Evolutionary conservation across 2,888 invertebrate species (phyloP).

Genomic region (Xestia ashworthii): DNA sequence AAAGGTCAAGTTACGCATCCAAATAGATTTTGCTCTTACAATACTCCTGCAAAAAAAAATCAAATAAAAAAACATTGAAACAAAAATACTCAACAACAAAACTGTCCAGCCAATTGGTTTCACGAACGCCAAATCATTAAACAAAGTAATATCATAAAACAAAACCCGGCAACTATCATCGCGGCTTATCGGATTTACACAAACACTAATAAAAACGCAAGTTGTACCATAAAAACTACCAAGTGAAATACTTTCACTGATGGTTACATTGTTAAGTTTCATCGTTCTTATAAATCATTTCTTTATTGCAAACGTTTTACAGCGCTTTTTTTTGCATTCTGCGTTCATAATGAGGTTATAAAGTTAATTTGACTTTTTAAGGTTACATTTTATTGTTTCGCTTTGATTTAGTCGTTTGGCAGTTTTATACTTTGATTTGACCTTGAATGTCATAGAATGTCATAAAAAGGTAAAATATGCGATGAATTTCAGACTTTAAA

Average conservation of each 20-base stretch:
- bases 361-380: constrained; percentile 26
- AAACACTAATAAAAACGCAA: constrained; percentile 60
- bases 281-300: constrained; percentile 68
- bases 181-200: constrained; percentile 56
- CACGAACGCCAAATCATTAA: constrained; percentile 32
- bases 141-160: constrained; percentile 55
- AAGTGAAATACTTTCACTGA: constrained; percentile 61
- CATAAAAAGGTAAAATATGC: neutral
- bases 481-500: neutral
- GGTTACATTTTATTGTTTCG: constrained; percentile 25
- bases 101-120: constrained; percentile 13
- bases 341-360: constrained; percentile 46
- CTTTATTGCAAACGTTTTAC: constrained; percentile 67
- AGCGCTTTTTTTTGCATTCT: constrained; percentile 47
- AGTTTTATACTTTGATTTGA: constrained; percentile 5
- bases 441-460: neutral
- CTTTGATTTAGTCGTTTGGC: constrained; percentile 31
- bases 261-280: constrained; percentile 66
- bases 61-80: neutral
- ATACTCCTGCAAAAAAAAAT: neutral
- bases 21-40: too few species aligned
- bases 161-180: constrained; percentile 44
- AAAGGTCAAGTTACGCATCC: too few species aligned
- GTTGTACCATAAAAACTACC: constrained; percentile 61
- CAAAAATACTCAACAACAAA: neutral